Percentiles rank a stretch among this genome's conserved stretches.
Conservation (phyloP, 2,888 invertebrate species). For the Microctonus brassicae region DNA sequence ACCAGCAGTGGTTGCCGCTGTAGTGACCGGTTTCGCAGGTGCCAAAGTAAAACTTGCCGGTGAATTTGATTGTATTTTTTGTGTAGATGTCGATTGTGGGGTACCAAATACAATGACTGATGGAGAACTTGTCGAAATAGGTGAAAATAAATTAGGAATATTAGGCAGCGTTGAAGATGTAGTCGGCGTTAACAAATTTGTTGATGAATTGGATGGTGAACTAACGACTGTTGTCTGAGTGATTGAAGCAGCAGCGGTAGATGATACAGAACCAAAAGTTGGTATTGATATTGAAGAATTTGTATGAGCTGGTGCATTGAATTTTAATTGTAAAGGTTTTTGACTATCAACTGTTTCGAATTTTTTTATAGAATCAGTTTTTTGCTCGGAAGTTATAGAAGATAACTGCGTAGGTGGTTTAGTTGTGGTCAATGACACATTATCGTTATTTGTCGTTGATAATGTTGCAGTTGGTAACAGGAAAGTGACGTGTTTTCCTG, state of each 20-base stretch:
- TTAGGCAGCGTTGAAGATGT: background rate
- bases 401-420: background rate
- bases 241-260: background rate
- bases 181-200: background rate
- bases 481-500: conserved; percentile 59
- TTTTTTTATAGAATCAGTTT: background rate
- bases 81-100: background rate
- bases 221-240: background rate
- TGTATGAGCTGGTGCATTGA: background rate
- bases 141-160: background rate
- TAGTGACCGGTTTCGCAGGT: conserved; percentile 1
- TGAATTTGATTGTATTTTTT: background rate
- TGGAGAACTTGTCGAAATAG: background rate
- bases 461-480: conserved; percentile 46
- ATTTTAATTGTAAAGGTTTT: background rate
- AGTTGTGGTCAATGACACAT: conserved; percentile 1
- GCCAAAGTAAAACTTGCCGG: conserved; percentile 10
- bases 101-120: conserved; percentile 40
- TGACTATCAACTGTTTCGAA: background rate
- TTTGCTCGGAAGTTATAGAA: background rate
- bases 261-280: background rate
- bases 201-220: background rate
- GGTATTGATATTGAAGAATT: background rate
- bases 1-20: background rate
- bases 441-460: conserved; percentile 3